Conservation (phyloP, 2,113 vertebrate species). For the Apus apus region DNA sequence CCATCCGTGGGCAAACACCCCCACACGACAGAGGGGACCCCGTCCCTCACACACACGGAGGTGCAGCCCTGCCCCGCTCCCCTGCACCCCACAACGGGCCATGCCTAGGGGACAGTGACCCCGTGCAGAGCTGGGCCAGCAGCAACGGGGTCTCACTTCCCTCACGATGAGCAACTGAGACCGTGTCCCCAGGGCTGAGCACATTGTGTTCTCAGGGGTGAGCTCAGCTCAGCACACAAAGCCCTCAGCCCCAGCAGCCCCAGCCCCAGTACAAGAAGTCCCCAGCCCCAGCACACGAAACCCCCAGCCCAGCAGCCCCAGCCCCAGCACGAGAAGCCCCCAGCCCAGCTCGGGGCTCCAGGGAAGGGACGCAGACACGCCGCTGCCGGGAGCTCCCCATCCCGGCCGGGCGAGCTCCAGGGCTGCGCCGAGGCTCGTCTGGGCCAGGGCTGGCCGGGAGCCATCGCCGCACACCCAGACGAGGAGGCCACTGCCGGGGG, state of each 20-base stretch:
- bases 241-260: neutral
- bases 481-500: neutral
- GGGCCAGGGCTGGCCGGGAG: neutral
- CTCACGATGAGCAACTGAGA: neutral
- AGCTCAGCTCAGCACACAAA: neutral
- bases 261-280: neutral
- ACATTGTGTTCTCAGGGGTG: neutral
- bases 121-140: neutral
- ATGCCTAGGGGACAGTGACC: neutral
- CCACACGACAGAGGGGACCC: neutral
- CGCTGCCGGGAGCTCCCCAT: neutral
- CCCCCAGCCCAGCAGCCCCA: neutral
- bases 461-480: neutral
- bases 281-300: neutral
- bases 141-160: neutral
- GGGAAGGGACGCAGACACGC: neutral
- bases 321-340: neutral
- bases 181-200: neutral
- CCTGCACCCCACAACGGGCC: neutral
- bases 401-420: neutral
- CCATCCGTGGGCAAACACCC: neutral
- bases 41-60: rapidly evolving
- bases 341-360: neutral
- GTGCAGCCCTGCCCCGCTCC: neutral
- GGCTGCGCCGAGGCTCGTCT: neutral